These are phyloP conservation scores for Mus spretus DNA, from an alignment of 2,797 vertebrate genomes.

Conservation along the genomic window DNA sequence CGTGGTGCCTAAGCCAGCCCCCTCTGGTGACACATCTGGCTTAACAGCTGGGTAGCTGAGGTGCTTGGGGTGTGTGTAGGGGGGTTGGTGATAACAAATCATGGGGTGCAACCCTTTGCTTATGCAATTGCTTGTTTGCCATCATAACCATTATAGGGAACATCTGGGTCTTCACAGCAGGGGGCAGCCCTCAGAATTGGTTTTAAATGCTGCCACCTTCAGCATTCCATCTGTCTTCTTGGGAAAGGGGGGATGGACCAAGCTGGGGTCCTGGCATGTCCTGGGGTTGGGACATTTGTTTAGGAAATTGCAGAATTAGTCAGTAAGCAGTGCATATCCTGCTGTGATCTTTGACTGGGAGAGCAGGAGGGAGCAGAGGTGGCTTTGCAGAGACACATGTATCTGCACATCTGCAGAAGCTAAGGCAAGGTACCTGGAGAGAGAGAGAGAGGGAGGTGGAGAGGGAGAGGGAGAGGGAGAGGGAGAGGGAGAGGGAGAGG, in stretches of 20 bases:
- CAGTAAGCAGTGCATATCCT: slow-evolving; percentile 68
- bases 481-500: background rate
- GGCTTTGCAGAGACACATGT: background rate
- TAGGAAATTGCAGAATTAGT: slow-evolving; percentile 75
- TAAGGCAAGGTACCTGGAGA: background rate
- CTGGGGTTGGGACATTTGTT: slow-evolving; percentile 71
- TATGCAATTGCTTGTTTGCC: slow-evolving; percentile 76
- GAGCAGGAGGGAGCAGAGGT: background rate
- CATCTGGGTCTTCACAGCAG: slow-evolving; percentile 73
- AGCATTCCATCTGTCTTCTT: slow-evolving; percentile 67
- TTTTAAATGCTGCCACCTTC: slow-evolving; percentile 68
- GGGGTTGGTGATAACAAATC: slow-evolving; percentile 17
- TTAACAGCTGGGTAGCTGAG: slow-evolving; percentile 75
- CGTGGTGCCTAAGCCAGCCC: slow-evolving; percentile 59
- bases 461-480: background rate
- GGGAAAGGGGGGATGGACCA: background rate
- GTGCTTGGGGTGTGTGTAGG: background rate
- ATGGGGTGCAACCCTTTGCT: slow-evolving; percentile 41
- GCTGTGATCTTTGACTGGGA: slow-evolving; percentile 43
- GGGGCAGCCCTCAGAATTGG: slow-evolving; percentile 57
- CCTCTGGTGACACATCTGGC: slow-evolving; percentile 76
- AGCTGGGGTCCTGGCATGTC: slow-evolving; percentile 64
- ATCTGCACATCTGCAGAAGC: background rate
- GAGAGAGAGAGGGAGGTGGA: background rate
- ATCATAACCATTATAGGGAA: slow-evolving; percentile 62